These are phyloP conservation scores for Lutjanus campechanus DNA, from an alignment of 2,797 vertebrate genomes.

Conservation along the genomic window DNA sequence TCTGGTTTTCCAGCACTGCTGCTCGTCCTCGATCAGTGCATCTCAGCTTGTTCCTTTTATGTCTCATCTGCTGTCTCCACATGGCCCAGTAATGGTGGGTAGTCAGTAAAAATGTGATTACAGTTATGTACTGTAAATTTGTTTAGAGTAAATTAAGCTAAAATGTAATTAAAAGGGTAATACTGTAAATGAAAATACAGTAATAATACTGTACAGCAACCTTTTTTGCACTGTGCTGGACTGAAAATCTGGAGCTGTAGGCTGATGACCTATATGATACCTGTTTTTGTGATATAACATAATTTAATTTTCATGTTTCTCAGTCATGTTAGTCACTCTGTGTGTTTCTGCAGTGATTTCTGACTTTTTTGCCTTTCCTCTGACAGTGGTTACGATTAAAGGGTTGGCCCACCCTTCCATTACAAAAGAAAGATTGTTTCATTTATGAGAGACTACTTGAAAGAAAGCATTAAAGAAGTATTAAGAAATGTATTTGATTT, in stretches of 20 bases:
- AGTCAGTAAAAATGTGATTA: too few species aligned
- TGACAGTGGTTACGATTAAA: not conserved
- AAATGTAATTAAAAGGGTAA: too few species aligned
- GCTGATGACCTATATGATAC: slow-evolving; percentile 14
- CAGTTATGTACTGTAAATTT: too few species aligned
- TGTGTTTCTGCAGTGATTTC: slow-evolving; percentile 17
- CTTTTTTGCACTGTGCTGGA: not conserved
- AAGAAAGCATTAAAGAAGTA: not conserved
- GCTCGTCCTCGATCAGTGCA: slow-evolving; percentile 47
- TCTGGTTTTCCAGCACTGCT: slow-evolving; percentile 49
- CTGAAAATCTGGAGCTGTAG: slow-evolving; percentile 18
- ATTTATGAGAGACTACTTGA: not conserved
- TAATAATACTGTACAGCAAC: too few species aligned
- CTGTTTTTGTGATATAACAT: not conserved
- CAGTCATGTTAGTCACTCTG: too few species aligned
- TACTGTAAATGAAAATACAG: too few species aligned
- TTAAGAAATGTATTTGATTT: not conserved
- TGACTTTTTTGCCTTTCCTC: slow-evolving; percentile 1
- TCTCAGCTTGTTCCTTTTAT: slow-evolving; percentile 57
- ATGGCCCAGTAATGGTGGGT: slow-evolving; percentile 19
- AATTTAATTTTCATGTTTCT: not conserved
- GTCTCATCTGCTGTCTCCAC: slow-evolving; percentile 53
- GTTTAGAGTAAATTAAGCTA: too few species aligned
- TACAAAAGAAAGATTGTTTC: not conserved
- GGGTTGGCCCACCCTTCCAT: not conserved